Conservation (phyloP, 2,888 invertebrate genomes). For the Microchrysa polita region DNA sequence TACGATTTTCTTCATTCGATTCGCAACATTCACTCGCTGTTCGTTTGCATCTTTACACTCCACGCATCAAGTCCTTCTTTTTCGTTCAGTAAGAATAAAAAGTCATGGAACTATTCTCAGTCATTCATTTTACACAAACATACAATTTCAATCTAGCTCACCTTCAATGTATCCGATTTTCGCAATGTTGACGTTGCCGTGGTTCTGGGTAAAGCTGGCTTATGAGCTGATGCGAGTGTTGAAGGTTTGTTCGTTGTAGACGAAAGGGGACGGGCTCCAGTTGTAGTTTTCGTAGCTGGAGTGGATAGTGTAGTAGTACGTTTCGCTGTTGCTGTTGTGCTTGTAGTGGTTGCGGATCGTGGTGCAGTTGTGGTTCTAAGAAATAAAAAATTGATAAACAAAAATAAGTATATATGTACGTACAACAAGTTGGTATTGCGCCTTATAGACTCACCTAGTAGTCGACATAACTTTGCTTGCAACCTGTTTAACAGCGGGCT, state of each 20-base stretch:
- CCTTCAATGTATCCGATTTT: constrained; percentile 55
- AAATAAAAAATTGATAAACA: neutral
- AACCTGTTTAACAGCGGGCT: neutral
- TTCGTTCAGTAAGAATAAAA: constrained; percentile 44
- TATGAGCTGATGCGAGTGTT: constrained; percentile 52
- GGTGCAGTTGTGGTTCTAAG: constrained; percentile 38
- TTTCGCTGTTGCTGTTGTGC: constrained; percentile 50
- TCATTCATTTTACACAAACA: neutral
- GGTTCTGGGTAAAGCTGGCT: constrained; percentile 58
- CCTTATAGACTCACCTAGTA: constrained; percentile 13
- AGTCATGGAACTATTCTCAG: constrained; percentile 17
- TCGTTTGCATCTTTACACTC: constrained; percentile 47
- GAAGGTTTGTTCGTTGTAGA: constrained; percentile 42
- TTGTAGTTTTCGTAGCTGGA: constrained; percentile 51
- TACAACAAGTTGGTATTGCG: too few relatives aligned
- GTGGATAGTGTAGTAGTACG: constrained; percentile 42
- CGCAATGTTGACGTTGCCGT: constrained; percentile 58
- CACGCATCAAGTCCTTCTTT: constrained; percentile 49
- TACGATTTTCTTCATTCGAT: too few relatives aligned
- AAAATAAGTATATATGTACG: neutral
- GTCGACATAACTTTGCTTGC: constrained; percentile 17
- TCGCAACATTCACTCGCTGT: neutral
- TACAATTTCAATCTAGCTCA: constrained; percentile 39
- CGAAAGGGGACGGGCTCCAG: constrained; percentile 41
- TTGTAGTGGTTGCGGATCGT: constrained; percentile 48